A percentile compares a stretch with the other conserved stretches of the same genome.
phyloP scores from a whole-genome alignment of 2,797 vertebrate genomes.

The Austrolebias charrua region DNA sequence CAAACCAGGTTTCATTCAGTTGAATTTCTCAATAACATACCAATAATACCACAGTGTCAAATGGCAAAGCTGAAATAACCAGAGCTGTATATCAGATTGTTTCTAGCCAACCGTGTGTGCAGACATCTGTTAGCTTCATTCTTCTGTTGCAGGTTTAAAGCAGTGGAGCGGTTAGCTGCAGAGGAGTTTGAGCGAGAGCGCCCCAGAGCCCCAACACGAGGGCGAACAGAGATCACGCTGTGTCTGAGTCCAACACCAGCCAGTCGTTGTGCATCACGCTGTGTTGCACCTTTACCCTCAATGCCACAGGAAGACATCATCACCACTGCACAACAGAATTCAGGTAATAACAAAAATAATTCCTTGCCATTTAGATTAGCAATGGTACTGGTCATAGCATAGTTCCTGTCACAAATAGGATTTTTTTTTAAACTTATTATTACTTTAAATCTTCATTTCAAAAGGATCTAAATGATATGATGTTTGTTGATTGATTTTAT shows the following conservation, averaged over 20 bases:
- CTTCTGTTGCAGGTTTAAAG: conserved; percentile 85
- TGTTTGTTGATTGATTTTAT: too few relatives aligned
- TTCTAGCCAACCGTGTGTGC: background rate
- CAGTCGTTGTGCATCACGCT: conserved; percentile 73
- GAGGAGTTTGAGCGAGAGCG: conserved; percentile 89
- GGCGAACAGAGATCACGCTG: conserved; percentile 90
- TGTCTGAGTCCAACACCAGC: conserved; percentile 84
- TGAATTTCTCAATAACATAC: background rate
- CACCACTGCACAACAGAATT: conserved; percentile 47
- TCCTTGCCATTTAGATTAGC: background rate
- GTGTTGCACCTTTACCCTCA: conserved; percentile 69
- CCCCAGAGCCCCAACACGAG: conserved; percentile 76
- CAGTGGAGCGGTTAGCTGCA: conserved; percentile 88
- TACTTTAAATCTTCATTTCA: too few relatives aligned
- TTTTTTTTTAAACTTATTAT: too few relatives aligned
- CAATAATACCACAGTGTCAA: background rate
- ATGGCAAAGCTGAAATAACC: background rate
- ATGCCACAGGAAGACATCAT: conserved; percentile 75
- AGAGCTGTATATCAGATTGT: background rate
- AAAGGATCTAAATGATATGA: too few relatives aligned
- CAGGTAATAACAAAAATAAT: conserved; percentile 72
- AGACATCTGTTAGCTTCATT: conserved; percentile 1
- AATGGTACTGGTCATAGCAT: background rate
- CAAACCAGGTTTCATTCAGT: background rate
- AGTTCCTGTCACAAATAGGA: too few relatives aligned